phyloP scores from a whole-genome alignment of 2,113 vertebrate species.

The Oncorhynchus nerka region DNA sequence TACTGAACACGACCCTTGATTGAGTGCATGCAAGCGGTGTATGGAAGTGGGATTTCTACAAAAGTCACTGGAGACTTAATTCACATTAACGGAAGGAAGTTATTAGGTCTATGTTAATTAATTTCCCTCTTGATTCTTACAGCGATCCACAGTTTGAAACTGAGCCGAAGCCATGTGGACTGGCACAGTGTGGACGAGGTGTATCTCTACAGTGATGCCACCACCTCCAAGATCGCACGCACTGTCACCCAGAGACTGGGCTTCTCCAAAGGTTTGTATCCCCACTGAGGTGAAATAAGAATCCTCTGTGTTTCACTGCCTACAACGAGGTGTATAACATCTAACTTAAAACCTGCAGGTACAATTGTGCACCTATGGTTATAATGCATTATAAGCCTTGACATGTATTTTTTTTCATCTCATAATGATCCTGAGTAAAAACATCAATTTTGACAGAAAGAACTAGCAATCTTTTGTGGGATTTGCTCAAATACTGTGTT shows the following conservation, averaged over 20 bases:
- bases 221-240: slow-evolving; percentile 94
- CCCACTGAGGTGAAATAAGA: background rate
- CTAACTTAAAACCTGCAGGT: background rate
- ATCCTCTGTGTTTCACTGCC: background rate
- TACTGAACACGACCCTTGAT: background rate
- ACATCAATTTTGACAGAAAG: too few relatives aligned
- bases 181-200: slow-evolving; percentile 95
- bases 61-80: background rate
- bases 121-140: slow-evolving; percentile 27
- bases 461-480: too few relatives aligned
- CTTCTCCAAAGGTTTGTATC: slow-evolving; percentile 89
- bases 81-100: slow-evolving; percentile 19
- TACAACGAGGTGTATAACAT: background rate
- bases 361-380: background rate
- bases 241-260: slow-evolving; percentile 92
- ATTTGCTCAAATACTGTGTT: background rate
- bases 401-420: background rate
- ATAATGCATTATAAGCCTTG: background rate
- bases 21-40: background rate
- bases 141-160: slow-evolving; percentile 88
- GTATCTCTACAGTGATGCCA: slow-evolving; percentile 93
- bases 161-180: slow-evolving; percentile 91
- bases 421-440: too few relatives aligned
- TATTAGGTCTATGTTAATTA: slow-evolving; percentile 31
- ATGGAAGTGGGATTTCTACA: background rate